phyloP scores from a whole-genome alignment of 2,113 vertebrate genomes.

The Ictalurus punctatus region DNA sequence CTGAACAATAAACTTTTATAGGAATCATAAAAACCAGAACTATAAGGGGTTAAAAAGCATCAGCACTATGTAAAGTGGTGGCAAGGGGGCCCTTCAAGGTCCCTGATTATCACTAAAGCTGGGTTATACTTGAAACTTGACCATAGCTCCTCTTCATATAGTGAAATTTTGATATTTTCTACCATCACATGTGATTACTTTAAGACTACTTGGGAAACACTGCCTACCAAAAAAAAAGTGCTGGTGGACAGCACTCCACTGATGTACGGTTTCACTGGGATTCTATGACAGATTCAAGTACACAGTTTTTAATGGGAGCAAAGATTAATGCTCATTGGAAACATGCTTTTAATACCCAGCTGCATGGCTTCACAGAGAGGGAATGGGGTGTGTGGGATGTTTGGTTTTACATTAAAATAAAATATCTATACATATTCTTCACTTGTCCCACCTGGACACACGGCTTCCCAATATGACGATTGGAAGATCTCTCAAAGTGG shows the following conservation, averaged over 20 bases:
- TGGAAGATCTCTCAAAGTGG: neutral
- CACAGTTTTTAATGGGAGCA: neutral
- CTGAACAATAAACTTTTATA: neutral
- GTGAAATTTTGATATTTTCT: neutral
- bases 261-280: neutral
- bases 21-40: neutral
- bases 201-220: neutral
- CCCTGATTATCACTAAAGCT: neutral
- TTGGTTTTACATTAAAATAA: neutral
- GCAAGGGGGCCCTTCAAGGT: neutral
- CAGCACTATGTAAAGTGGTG: neutral
- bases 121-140: neutral
- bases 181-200: neutral
- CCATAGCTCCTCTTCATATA: neutral
- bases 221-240: neutral
- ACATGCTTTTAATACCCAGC: too few relatives aligned
- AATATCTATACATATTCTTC: too few relatives aligned
- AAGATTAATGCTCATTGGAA: neutral
- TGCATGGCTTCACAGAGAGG: neutral
- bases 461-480: neutral
- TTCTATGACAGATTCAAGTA: neutral
- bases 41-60: neutral
- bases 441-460: neutral
- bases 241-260: neutral
- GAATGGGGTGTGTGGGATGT: neutral